Conservation (phyloP, 2,113 vertebrate species). For the Tenrec ecaudatus region DNA sequence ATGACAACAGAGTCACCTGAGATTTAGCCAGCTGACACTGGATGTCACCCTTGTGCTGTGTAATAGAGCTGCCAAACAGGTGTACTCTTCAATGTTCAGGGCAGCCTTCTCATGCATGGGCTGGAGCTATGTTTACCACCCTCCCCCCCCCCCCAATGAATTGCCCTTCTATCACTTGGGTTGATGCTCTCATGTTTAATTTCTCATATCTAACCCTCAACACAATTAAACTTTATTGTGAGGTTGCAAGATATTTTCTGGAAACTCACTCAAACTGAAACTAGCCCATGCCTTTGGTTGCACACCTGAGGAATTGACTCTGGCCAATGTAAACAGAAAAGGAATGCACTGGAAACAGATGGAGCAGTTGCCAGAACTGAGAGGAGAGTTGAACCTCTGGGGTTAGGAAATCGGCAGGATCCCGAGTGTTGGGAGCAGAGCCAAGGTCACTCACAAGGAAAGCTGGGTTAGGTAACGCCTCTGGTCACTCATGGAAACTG, state of each 20-base stretch:
- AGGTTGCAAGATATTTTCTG: not conserved
- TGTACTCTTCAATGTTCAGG: not conserved
- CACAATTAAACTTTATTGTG: not conserved
- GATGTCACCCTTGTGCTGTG: conserved; percentile 83
- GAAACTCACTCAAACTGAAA: conserved; percentile 11
- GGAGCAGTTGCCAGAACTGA: not conserved
- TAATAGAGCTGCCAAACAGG: not conserved
- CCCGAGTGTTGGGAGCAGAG: not conserved
- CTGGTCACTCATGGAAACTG: not conserved
- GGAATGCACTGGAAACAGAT: not conserved
- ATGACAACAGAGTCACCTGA: conserved; percentile 15
- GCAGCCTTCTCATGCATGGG: not conserved
- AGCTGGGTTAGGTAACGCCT: not conserved
- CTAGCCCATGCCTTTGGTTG: not conserved
- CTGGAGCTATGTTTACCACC: accelerated
- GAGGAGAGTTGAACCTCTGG: not conserved
- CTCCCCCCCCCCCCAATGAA: not conserved
- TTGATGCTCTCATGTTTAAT: not conserved
- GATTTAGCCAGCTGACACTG: conserved; percentile 80
- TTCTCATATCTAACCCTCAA: not conserved
- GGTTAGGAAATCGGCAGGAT: not conserved
- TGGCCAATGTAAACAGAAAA: not conserved
- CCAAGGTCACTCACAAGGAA: not conserved
- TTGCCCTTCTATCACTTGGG: not conserved
- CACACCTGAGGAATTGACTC: not conserved